Evolutionary conservation across 2,888 invertebrate species (phyloP).

Genomic region (Amblyteles armatorius): DNA sequence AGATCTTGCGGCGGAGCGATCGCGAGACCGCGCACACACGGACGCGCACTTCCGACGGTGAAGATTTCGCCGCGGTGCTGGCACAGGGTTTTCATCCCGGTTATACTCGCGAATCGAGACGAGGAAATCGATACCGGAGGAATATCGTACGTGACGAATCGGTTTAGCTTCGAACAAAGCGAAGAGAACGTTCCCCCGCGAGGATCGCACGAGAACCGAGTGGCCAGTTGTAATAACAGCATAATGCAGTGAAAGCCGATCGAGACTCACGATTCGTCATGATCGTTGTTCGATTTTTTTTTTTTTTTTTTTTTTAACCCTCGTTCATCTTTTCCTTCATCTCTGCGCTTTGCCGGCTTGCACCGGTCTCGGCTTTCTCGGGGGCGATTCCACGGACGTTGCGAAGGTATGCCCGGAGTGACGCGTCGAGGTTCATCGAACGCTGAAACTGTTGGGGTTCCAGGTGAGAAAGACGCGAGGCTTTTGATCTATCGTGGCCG

Average conservation of each 20-base stretch:
- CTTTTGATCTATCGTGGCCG: conserved; percentile 14
- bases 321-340: background rate
- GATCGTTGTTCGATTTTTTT: conserved; percentile 23
- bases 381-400: background rate
- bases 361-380: background rate
- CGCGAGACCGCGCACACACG: too few species aligned
- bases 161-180: conserved; percentile 47
- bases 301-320: conserved; percentile 1
- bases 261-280: conserved; percentile 57
- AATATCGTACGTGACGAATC: conserved; percentile 62
- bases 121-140: conserved; percentile 61
- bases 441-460: conserved; percentile 13
- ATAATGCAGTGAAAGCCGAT: conserved; percentile 62
- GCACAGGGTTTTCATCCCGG: conserved; percentile 10
- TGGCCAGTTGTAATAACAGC: conserved; percentile 12
- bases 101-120: conserved; percentile 47
- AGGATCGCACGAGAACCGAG: conserved; percentile 47
- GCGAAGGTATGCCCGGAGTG: background rate
- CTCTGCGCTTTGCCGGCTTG: background rate
- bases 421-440: conserved; percentile 43
- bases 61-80: background rate
- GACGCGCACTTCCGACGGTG: background rate
- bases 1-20: too few species aligned
- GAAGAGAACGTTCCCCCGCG: conserved; percentile 31
- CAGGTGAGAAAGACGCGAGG: conserved; percentile 23